phyloP scores from a whole-genome alignment of 2,797 vertebrate species.

The Chanos chanos region DNA sequence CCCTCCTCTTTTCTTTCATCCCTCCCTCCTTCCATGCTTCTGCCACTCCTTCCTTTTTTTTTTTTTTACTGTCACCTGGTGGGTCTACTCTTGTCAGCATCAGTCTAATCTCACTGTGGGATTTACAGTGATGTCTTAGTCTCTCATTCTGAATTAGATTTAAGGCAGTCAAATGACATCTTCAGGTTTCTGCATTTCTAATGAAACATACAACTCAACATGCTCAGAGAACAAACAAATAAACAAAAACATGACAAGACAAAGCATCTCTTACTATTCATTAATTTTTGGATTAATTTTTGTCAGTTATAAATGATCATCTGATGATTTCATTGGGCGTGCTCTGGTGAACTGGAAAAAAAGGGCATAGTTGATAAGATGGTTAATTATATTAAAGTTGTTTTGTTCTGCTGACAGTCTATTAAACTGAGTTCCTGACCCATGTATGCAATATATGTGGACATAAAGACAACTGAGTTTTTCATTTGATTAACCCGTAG shows the following conservation, averaged over 20 bases:
- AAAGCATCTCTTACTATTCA: background rate
- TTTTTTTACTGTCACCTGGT: slow-evolving; percentile 20
- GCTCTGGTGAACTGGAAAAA: too few relatives aligned
- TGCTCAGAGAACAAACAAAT: slow-evolving; percentile 17
- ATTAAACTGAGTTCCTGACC: too few relatives aligned
- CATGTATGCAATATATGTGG: slow-evolving; percentile 4
- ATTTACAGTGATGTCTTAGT: slow-evolving; percentile 31
- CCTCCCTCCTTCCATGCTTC: slow-evolving; percentile 19
- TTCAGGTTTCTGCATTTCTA: slow-evolving; percentile 20
- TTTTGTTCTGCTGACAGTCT: too few relatives aligned
- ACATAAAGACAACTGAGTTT: slow-evolving; percentile 3
- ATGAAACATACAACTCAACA: slow-evolving; percentile 15
- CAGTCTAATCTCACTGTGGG: slow-evolving; percentile 18
- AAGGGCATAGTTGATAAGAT: too few relatives aligned
- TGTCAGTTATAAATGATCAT: background rate
- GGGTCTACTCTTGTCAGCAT: slow-evolving; percentile 20
- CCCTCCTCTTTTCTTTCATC: slow-evolving; percentile 36
- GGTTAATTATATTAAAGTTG: too few relatives aligned
- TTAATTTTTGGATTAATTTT: too few relatives aligned
- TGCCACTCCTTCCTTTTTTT: background rate
- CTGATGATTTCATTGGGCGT: too few relatives aligned
- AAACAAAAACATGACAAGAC: background rate
- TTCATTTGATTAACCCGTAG: slow-evolving; percentile 33
- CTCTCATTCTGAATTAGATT: slow-evolving; percentile 19
- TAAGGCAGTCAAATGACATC: slow-evolving; percentile 26